A percentile compares a stretch with the other conserved stretches of the same genome.
Conservation (phyloP, 2,113 vertebrate species). For the Cheilinus undulatus region DNA sequence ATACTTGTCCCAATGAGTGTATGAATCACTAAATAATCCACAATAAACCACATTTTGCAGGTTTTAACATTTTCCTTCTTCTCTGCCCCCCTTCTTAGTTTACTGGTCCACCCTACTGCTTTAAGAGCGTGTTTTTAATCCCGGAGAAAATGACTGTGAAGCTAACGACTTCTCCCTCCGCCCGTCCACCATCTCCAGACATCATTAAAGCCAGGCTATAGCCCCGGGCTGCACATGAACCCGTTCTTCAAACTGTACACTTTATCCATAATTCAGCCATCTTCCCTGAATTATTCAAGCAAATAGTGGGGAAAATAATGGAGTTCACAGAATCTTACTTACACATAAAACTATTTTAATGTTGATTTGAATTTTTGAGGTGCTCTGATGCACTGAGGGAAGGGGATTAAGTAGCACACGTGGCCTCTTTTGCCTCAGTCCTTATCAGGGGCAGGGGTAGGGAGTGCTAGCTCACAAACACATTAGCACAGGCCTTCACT, state of each 20-base stretch:
- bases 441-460: conserved; percentile 36
- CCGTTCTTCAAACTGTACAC: conserved; percentile 99
- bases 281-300: conserved; percentile 99
- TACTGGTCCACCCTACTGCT: conserved; percentile 83
- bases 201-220: conserved; percentile 97
- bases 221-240: conserved; percentile 95
- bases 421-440: conserved; percentile 44
- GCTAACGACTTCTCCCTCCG: conserved; percentile 95
- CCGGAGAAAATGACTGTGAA: conserved; percentile 95
- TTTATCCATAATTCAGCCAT: conserved; percentile 99
- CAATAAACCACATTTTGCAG: conserved; percentile 1
- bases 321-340: conserved; percentile 96
- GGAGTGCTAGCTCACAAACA: conserved; percentile 52
- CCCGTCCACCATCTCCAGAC: conserved; percentile 89
- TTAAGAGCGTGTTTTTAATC: conserved; percentile 93
- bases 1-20: not conserved
- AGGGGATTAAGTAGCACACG: conserved; percentile 51
- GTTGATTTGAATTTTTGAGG: conserved; percentile 95
- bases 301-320: conserved; percentile 99
- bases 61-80: conserved; percentile 6
- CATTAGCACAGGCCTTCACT: conserved; percentile 53
- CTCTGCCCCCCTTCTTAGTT: conserved; percentile 3
- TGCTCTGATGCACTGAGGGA: conserved; percentile 68
- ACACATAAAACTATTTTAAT: conserved; percentile 94
- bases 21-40: conserved; percentile 32